Conservation (phyloP, 2,113 vertebrate genomes). For the Cichladusa arquata region DNA sequence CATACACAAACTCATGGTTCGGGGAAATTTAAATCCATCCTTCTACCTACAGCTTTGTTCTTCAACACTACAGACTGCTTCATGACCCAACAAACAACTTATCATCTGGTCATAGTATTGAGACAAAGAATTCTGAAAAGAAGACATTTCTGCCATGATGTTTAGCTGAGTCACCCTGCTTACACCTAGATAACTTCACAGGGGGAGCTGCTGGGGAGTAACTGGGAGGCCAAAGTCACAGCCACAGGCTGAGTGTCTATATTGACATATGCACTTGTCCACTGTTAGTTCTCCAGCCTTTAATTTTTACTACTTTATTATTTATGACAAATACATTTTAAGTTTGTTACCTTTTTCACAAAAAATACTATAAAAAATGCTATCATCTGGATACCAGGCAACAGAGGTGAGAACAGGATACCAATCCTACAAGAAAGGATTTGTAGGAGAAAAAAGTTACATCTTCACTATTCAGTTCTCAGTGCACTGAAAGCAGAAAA, state of each 20-base stretch:
- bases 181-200: neutral
- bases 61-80: neutral
- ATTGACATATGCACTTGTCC: fast-evolving
- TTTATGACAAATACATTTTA: neutral
- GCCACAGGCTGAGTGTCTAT: neutral
- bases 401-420: slow-evolving; percentile 91
- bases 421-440: slow-evolving; percentile 82
- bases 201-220: neutral
- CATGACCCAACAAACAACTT: neutral
- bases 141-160: neutral
- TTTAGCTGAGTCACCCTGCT: neutral
- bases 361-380: slow-evolving; percentile 88
- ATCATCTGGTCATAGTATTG: neutral
- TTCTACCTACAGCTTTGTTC: neutral
- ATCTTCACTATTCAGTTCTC: neutral
- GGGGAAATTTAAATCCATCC: neutral
- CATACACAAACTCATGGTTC: fast-evolving
- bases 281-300: neutral
- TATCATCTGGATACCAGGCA: slow-evolving; percentile 89
- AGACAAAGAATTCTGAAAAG: neutral
- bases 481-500: neutral
- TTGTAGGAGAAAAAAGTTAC: neutral
- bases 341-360: slow-evolving; percentile 85
- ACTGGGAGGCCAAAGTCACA: neutral
- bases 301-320: neutral